These are phyloP conservation scores for Ctenicera cuprea DNA, from an alignment of 2,888 invertebrate species.

Conservation along the genomic window DNA sequence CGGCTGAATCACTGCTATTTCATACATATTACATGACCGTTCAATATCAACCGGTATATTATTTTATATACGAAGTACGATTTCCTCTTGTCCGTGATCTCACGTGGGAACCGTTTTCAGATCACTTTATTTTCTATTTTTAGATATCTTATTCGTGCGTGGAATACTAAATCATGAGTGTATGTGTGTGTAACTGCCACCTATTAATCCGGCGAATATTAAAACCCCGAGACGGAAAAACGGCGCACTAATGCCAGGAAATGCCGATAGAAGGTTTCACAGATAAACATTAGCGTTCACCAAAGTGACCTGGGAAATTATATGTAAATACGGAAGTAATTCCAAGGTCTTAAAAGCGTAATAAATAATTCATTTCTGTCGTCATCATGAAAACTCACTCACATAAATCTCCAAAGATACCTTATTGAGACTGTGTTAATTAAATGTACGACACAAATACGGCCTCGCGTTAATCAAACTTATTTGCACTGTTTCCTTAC, in stretches of 20 bases:
- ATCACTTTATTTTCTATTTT: conserved; percentile 51
- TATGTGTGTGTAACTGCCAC: conserved; percentile 15
- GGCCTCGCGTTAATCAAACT: conserved; percentile 1
- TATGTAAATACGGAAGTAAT: conserved; percentile 42
- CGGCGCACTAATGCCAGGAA: conserved; percentile 27
- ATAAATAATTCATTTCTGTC: conserved; percentile 34
- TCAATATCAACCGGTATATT: conserved; percentile 57
- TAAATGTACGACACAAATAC: conserved; percentile 8
- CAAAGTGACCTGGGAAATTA: conserved; percentile 32
- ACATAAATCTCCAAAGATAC: conserved; percentile 35
- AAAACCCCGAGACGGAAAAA: conserved; percentile 38
- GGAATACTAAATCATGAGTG: conserved; percentile 43
- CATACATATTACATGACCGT: conserved; percentile 59
- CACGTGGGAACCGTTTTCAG: conserved; percentile 51
- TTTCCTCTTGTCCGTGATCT: conserved; percentile 52
- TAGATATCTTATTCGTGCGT: conserved; percentile 42
- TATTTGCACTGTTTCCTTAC: conserved; percentile 8
- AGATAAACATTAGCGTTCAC: conserved; percentile 31
- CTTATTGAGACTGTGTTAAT: conserved; percentile 39
- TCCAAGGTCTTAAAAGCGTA: conserved; percentile 34
- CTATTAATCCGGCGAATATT: conserved; percentile 40
- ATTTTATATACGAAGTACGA: conserved; percentile 54
- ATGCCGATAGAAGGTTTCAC: conserved; percentile 21
- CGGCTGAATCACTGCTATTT: conserved; percentile 55
- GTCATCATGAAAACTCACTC: conserved; percentile 36